phyloP scores from a whole-genome alignment of 1,140 invertebrate species.

The Monomorium pharaonis region DNA sequence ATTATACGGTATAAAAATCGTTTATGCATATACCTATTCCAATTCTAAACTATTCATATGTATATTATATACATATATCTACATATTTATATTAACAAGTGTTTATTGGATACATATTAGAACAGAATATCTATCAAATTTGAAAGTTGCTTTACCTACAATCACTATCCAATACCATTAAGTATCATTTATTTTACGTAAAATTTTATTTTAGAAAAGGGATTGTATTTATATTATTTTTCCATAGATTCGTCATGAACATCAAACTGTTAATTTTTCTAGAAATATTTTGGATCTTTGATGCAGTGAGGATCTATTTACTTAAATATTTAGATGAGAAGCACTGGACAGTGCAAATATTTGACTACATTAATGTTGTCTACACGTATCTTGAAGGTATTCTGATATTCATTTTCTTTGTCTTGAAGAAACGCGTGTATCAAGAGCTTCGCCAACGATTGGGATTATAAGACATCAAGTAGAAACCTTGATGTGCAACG shows the following conservation, averaged over 20 bases:
- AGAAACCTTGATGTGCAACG: slow-evolving; percentile 20
- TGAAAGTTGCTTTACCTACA: neutral
- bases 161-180: neutral
- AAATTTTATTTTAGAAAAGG: neutral
- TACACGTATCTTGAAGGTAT: slow-evolving; percentile 88
- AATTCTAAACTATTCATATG: too few relatives aligned
- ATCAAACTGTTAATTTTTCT: slow-evolving; percentile 91
- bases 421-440: slow-evolving; percentile 87
- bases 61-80: too few relatives aligned
- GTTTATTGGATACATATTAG: neutral
- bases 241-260: slow-evolving; percentile 88
- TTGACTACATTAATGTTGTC: slow-evolving; percentile 85
- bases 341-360: slow-evolving; percentile 34
- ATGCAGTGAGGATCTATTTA: slow-evolving; percentile 86
- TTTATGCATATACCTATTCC: too few relatives aligned
- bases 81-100: too few relatives aligned
- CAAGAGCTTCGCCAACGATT: slow-evolving; percentile 71
- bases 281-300: slow-evolving; percentile 90
- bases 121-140: neutral
- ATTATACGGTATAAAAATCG: too few relatives aligned
- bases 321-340: slow-evolving; percentile 62
- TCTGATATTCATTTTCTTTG: slow-evolving; percentile 88
- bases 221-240: neutral
- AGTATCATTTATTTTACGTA: neutral
- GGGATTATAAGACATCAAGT: neutral